Percentiles rank a stretch among this genome's conserved stretches.
Conservation (phyloP, 2,888 invertebrate genomes). For the Hypolimnas misippus region DNA sequence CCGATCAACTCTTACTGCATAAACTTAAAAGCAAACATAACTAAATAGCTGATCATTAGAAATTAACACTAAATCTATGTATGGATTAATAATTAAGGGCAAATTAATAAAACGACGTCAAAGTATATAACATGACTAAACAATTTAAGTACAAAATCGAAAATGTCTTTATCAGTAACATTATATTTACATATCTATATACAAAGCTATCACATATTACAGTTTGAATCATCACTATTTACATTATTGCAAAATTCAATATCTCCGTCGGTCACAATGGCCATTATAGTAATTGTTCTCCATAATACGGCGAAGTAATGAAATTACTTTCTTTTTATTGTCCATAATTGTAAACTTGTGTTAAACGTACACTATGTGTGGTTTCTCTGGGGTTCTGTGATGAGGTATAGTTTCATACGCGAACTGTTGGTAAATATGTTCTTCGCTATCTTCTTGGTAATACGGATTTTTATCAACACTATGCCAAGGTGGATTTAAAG, state of each 20-base stretch:
- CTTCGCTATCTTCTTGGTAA: constrained; percentile 78
- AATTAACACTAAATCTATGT: constrained; percentile 16
- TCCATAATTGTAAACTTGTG: constrained; percentile 74
- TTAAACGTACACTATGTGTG: constrained; percentile 85
- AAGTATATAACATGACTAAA: constrained; percentile 61
- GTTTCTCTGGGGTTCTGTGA: constrained; percentile 82
- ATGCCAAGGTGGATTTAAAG: constrained; percentile 80
- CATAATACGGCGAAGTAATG: constrained; percentile 65
- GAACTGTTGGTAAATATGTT: constrained; percentile 81
- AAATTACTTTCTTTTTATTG: constrained; percentile 68
- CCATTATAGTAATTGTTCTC: constrained; percentile 48
- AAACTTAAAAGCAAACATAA: constrained; percentile 33
- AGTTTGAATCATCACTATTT: constrained; percentile 78
- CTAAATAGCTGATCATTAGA: constrained; percentile 15
- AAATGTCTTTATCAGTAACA: constrained; percentile 69
- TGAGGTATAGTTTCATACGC: constrained; percentile 81
- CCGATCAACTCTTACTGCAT: constrained; percentile 20
- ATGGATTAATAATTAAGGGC: constrained; percentile 26
- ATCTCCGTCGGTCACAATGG: constrained; percentile 57
- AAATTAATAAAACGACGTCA: constrained; percentile 35
- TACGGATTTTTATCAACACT: constrained; percentile 80
- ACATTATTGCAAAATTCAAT: constrained; percentile 80
- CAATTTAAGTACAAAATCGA: constrained; percentile 78
- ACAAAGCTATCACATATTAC: constrained; percentile 84
- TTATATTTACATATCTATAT: constrained; percentile 79